These are phyloP conservation scores for Chiridota heheva DNA, from an alignment of 35 echinoderm and acorn worm genomes.

Conservation along the genomic window DNA sequence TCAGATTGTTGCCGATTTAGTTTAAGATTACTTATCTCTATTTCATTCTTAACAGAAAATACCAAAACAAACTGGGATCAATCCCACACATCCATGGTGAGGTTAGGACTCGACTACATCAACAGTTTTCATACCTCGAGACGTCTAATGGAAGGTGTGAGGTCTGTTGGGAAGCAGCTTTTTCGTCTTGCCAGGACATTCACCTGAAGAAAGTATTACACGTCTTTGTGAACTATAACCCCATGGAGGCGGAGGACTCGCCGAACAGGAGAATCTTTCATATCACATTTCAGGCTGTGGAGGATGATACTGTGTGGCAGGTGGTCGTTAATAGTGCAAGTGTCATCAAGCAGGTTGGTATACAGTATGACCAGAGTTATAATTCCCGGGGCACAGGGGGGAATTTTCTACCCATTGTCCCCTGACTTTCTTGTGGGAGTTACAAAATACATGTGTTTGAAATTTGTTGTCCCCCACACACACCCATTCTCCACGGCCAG, in stretches of 20 bases:
- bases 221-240: constrained; percentile 82
- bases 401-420: background rate
- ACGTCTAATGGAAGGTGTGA: background rate
- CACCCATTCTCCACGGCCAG: background rate
- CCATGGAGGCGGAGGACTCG: constrained; percentile 27
- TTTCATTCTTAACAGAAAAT: too few relatives aligned
- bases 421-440: too few relatives aligned
- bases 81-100: constrained; percentile 45
- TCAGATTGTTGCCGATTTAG: too few relatives aligned
- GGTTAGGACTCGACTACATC: constrained; percentile 50
- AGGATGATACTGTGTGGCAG: constrained; percentile 81
- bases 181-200: constrained; percentile 67
- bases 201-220: constrained; percentile 66
- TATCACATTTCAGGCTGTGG: constrained; percentile 76
- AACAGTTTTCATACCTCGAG: constrained; percentile 59
- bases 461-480: background rate
- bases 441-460: background rate
- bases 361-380: too few relatives aligned
- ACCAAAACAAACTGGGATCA: constrained; percentile 53
- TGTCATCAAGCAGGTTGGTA: constrained; percentile 80
- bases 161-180: background rate
- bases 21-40: too few relatives aligned
- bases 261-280: constrained; percentile 50
- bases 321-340: constrained; percentile 55
- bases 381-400: background rate